Evolutionary conservation across 2,797 vertebrate species (phyloP).

Genomic region (Harpagifer antarcticus): DNA sequence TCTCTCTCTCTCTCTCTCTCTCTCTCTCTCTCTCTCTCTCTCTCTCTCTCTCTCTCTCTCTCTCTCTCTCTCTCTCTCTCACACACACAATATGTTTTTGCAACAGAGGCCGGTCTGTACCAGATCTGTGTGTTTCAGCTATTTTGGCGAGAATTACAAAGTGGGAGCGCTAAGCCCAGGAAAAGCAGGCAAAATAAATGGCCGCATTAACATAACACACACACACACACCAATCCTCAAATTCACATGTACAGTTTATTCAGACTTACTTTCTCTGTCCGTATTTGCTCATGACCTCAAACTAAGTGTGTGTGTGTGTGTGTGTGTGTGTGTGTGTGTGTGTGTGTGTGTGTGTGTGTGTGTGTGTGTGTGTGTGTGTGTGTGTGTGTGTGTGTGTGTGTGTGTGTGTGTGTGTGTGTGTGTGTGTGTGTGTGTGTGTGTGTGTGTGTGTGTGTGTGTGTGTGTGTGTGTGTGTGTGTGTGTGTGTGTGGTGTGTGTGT

Average conservation of each 20-base stretch:
- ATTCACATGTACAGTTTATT: neutral
- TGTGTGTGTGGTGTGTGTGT: conserved; percentile 1
- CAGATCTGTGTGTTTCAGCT: conserved; percentile 29
- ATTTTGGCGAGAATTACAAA: conserved; percentile 43
- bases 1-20: conserved; percentile 3
- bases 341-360: conserved; percentile 6
- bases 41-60: neutral
- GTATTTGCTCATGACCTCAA: conserved; percentile 58
- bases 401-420: conserved; percentile 29
- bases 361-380: conserved; percentile 37
- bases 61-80: conserved; percentile 2
- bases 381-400: conserved; percentile 49
- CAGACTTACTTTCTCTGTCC: conserved; percentile 52
- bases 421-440: conserved; percentile 11
- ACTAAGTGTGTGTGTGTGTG: conserved; percentile 45
- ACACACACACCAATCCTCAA: neutral
- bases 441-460: conserved; percentile 57
- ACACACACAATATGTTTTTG: conserved; percentile 15
- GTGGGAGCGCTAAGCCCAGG: conserved; percentile 22
- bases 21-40: conserved; percentile 9
- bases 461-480: conserved; percentile 35
- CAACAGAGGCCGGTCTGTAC: conserved; percentile 9
- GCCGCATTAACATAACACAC: conserved; percentile 6
- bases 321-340: conserved; percentile 26
- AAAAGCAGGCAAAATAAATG: conserved; percentile 16